Percentiles rank a stretch among this genome's conserved stretches.
These are phyloP conservation scores for Dorcus parallelipipedus DNA, from an alignment of 2,888 invertebrate species.

Conservation along the genomic window DNA sequence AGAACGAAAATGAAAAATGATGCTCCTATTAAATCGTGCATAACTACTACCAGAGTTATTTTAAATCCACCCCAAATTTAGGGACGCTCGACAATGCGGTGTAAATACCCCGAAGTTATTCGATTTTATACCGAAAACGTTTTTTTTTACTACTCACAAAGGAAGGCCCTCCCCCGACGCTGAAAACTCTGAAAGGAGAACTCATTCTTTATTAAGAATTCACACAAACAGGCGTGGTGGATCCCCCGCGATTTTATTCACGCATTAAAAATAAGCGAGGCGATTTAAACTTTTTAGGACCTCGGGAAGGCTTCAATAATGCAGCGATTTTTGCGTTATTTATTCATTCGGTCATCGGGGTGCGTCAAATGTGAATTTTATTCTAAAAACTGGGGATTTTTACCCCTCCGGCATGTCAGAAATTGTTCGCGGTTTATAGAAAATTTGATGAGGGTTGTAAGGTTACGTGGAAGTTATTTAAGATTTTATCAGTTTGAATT, in stretches of 20 bases:
- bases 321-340: slow-evolving; percentile 4
- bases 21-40: too few relatives aligned
- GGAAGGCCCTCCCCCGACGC: neutral
- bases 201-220: too few relatives aligned
- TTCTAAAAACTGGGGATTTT: slow-evolving; percentile 29
- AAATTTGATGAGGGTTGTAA: slow-evolving; percentile 44
- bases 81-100: slow-evolving; percentile 35
- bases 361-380: slow-evolving; percentile 43
- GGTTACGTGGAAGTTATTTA: slow-evolving; percentile 4
- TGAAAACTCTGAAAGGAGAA: too few relatives aligned
- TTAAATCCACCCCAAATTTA: slow-evolving; percentile 38
- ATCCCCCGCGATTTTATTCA: too few relatives aligned
- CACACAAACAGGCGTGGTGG: too few relatives aligned
- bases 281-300: too few relatives aligned
- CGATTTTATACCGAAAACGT: slow-evolving; percentile 46
- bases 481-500: neutral
- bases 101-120: slow-evolving; percentile 49
- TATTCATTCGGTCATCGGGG: slow-evolving; percentile 25
- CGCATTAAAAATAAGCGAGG: too few relatives aligned
- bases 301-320: too few relatives aligned
- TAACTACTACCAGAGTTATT: slow-evolving; percentile 26
- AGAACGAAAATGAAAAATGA: too few relatives aligned
- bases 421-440: slow-evolving; percentile 49
- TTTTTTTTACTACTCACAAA: slow-evolving; percentile 30
- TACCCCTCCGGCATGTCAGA: slow-evolving; percentile 43